These are phyloP conservation scores for Planococcus citri DNA, from an alignment of 1,140 invertebrate genomes.

Conservation along the genomic window DNA sequence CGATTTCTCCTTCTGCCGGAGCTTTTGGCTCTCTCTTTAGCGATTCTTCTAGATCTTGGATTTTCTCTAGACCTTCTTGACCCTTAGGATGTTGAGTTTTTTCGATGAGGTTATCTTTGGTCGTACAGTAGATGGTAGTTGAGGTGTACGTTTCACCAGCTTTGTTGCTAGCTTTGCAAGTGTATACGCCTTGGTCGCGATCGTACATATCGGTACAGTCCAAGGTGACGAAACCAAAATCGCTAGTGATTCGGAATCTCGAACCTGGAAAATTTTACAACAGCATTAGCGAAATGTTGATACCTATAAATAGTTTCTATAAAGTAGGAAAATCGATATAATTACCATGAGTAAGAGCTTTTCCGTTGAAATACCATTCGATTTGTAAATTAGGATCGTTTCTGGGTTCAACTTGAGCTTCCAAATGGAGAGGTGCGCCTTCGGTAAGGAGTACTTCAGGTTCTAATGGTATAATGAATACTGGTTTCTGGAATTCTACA, in stretches of 20 bases:
- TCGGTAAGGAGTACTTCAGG: slow-evolving; percentile 76
- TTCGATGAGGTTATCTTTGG: slow-evolving; percentile 71
- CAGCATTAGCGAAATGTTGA: too few relatives aligned
- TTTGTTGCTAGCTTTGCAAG: slow-evolving; percentile 74
- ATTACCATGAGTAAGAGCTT: slow-evolving; percentile 61
- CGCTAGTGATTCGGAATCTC: slow-evolving; percentile 72
- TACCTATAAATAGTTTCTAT: background rate
- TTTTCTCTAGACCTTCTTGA: slow-evolving; percentile 75
- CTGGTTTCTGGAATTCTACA: slow-evolving; percentile 66
- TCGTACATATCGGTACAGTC: slow-evolving; percentile 80
- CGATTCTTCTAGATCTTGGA: slow-evolving; percentile 80
- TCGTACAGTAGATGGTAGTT: slow-evolving; percentile 69
- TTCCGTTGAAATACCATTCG: slow-evolving; percentile 90
- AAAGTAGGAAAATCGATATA: slow-evolving; percentile 1
- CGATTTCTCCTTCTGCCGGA: slow-evolving; percentile 55
- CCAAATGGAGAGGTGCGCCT: slow-evolving; percentile 77
- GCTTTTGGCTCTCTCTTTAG: slow-evolving; percentile 53
- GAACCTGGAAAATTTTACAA: too few relatives aligned
- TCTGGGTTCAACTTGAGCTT: slow-evolving; percentile 88
- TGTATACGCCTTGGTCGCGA: slow-evolving; percentile 88
- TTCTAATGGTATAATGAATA: slow-evolving; percentile 71
- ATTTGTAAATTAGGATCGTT: slow-evolving; percentile 91
- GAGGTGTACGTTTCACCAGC: slow-evolving; percentile 83
- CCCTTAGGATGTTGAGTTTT: slow-evolving; percentile 86
- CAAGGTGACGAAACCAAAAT: slow-evolving; percentile 85